Percentiles rank a stretch among this genome's conserved stretches.
phyloP scores from a whole-genome alignment of 2,888 invertebrate species.

The Adineta ricciae region DNA sequence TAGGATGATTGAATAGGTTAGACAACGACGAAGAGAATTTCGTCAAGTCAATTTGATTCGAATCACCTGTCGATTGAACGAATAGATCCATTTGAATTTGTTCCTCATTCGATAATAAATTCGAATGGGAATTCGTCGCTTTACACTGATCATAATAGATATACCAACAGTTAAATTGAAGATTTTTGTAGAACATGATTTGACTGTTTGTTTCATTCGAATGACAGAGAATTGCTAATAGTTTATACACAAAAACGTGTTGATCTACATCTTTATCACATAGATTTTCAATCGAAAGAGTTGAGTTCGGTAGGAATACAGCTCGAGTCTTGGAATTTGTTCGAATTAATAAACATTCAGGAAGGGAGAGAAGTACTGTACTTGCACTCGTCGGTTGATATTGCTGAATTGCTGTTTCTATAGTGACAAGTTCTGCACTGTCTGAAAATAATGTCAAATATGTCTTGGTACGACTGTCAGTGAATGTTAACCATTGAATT shows the following conservation, averaged over 20 bases:
- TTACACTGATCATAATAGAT: not conserved
- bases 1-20: not conserved
- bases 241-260: not conserved
- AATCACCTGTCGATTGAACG: not conserved
- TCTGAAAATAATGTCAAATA: not conserved
- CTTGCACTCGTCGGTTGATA: not conserved
- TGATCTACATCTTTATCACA: not conserved
- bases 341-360: conserved; percentile 1
- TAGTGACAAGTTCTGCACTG: not conserved
- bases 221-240: not conserved
- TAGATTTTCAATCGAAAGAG: not conserved
- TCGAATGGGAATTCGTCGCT: not conserved
- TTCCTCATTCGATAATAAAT: not conserved
- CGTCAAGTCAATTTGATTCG: not conserved
- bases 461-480: not conserved
- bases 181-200: not conserved
- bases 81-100: not conserved
- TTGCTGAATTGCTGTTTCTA: not conserved
- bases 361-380: not conserved
- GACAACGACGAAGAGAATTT: not conserved
- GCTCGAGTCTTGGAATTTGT: not conserved
- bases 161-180: not conserved
- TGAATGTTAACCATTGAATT: not conserved
- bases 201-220: not conserved
- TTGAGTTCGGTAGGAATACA: not conserved